Evolutionary conservation across 2,888 invertebrate genomes (phyloP), one percentile per base, ranked within the genome.

Genomic region (Agonopterix alstromeriana): DNA sequence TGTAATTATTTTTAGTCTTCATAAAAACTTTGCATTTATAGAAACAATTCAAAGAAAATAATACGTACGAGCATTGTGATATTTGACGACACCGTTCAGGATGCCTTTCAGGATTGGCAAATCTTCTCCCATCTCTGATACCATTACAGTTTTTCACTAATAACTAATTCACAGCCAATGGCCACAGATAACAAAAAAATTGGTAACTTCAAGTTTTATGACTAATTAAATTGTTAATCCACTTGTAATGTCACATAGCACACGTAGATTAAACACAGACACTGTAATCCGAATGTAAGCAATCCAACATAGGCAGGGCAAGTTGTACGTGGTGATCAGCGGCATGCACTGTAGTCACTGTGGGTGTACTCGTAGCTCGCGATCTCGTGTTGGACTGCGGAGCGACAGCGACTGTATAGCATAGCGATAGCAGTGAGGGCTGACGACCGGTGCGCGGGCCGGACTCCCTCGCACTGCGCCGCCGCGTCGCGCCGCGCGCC

Each of bases 51-150:
- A 17, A 17, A 54, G 53, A 66, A 63, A 70, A 89, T 90, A 70
- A 89, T 90, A 96, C 96, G 89, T 95, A 96, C 96, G 96, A 91
- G 96, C 96, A 92, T 96, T 96, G 87, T 96, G 96, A 87, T 96
- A 96, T 87, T 95, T 94, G 82, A 95, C 95, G 77, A 94, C 95
- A 77, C 96, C 96, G 81, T 96, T 96, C 68, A 96, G 92, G 86
- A 96, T 96, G 77, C 95, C 95, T 87, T 96, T 96, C 59, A 96
- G 92, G 76, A 96, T 96, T 69, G 96, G 96, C 86, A 96, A 91
- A 90, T 96, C 95, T 91, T 96, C 95, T 80, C 93, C 94, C 95
- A 96, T 95, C 90, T 88, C 86, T 77, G 85, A 83, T 73, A 88
- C 84, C 85, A 87, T 84, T 68, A 77, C 73, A 80, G 76, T 79